Evolutionary conservation across 2,113 vertebrate genomes (phyloP).

Genomic region (Bambusicola thoracicus): DNA sequence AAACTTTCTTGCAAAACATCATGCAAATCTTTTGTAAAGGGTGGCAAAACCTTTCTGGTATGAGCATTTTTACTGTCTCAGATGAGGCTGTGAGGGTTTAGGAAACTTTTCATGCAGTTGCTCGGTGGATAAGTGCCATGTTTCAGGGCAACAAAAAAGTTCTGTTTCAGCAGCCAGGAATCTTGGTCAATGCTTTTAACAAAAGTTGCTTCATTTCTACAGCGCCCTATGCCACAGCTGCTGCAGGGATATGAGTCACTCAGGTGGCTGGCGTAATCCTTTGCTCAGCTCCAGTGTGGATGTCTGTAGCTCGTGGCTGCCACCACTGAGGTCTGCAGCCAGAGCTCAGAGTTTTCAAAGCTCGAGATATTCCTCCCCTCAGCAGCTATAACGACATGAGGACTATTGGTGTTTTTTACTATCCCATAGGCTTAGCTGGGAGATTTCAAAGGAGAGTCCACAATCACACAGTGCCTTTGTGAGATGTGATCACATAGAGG

Average conservation of each 20-base stretch:
- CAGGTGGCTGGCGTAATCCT: not conserved
- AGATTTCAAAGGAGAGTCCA: not conserved
- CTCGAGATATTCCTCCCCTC: not conserved
- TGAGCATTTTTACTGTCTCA: not conserved
- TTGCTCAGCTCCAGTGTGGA: not conserved
- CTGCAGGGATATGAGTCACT: not conserved
- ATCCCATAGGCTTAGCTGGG: not conserved
- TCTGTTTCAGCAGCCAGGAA: not conserved
- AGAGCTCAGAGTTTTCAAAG: not conserved
- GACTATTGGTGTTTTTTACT: not conserved
- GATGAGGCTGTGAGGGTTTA: not conserved
- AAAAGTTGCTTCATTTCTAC: not conserved
- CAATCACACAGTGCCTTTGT: not conserved
- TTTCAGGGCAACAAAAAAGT: not conserved
- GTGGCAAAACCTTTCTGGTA: not conserved
- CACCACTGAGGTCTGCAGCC: not conserved
- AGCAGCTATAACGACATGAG: not conserved
- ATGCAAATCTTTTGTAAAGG: not conserved
- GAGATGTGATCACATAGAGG: not conserved
- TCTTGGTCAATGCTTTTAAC: not conserved
- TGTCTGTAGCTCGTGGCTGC: not conserved
- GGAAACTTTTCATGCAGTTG: not conserved
- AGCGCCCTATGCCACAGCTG: accelerated
- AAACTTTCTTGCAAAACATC: not conserved
- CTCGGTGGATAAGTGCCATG: not conserved